Percentiles rank a stretch among this genome's conserved stretches.
Evolutionary conservation across 1,140 invertebrate genomes (phyloP).

Genomic region (Oreohelix idahoensis): DNA sequence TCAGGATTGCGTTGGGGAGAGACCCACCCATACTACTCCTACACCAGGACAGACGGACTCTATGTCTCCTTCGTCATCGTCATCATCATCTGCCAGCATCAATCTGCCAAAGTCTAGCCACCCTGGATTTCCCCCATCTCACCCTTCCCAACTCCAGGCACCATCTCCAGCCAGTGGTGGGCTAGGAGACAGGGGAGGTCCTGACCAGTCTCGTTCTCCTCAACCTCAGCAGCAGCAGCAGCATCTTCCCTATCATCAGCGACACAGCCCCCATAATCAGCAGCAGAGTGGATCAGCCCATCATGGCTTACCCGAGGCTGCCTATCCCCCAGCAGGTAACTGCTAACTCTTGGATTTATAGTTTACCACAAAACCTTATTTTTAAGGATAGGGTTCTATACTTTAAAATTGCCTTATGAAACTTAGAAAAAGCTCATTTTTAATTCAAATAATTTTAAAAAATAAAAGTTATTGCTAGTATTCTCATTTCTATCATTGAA

Average conservation of each 20-base stretch:
- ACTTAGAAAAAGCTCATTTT: too few relatives aligned
- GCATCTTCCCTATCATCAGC: slow-evolving; percentile 21
- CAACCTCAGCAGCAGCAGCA: slow-evolving; percentile 42
- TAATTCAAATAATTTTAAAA: too few relatives aligned
- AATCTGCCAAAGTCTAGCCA: slow-evolving; percentile 39
- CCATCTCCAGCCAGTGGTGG: neutral
- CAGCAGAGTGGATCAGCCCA: neutral
- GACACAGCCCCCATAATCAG: neutral
- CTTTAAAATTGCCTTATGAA: too few relatives aligned
- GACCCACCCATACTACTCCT: slow-evolving; percentile 10
- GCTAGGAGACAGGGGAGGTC: neutral
- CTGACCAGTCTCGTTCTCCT: slow-evolving; percentile 47
- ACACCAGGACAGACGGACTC: slow-evolving; percentile 24
- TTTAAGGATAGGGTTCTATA: too few relatives aligned
- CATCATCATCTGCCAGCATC: slow-evolving; percentile 40
- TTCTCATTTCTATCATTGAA: too few relatives aligned
- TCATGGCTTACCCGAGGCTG: slow-evolving; percentile 20
- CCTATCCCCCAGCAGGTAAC: slow-evolving; percentile 28
- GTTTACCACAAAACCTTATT: too few relatives aligned
- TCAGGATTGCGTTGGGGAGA: slow-evolving; percentile 18
- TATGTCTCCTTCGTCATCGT: slow-evolving; percentile 44
- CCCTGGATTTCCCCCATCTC: slow-evolving; percentile 3
- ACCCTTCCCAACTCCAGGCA: slow-evolving; percentile 23
- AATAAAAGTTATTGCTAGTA: too few relatives aligned
- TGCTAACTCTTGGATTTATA: too few relatives aligned